These are phyloP conservation scores for Andrena praecox DNA, from an alignment of 2,888 invertebrate species.

Conservation along the genomic window DNA sequence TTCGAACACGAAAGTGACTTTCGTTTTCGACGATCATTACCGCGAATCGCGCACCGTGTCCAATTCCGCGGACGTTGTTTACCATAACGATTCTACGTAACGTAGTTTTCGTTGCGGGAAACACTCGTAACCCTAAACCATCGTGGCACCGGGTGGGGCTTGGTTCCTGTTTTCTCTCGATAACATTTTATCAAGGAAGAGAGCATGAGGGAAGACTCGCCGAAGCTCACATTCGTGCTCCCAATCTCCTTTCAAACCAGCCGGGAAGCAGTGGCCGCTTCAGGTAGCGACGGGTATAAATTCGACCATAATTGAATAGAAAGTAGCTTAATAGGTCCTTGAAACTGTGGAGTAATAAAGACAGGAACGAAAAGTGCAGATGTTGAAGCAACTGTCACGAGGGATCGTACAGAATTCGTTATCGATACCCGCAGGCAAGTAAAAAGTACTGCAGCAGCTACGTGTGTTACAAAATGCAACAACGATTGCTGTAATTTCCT, in stretches of 20 bases:
- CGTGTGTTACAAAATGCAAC: constrained; percentile 2
- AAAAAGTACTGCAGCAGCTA: background rate
- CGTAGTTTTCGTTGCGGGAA: constrained; percentile 26
- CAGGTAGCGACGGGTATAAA: background rate
- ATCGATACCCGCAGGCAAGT: background rate
- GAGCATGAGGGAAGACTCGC: background rate
- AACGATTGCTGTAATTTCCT: constrained; percentile 16
- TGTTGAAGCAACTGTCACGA: background rate
- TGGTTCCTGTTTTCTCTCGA: constrained; percentile 21
- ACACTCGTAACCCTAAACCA: constrained; percentile 14
- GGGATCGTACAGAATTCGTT: background rate
- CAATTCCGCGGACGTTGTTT: constrained; percentile 18
- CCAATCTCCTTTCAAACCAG: constrained; percentile 6
- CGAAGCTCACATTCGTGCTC: background rate
- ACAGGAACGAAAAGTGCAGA: background rate
- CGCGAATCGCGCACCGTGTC: constrained; percentile 58
- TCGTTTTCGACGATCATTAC: constrained; percentile 64
- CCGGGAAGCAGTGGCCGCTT: constrained; percentile 22
- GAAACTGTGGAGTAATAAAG: background rate
- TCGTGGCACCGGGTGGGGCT: background rate
- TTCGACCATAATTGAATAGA: constrained; percentile 25
- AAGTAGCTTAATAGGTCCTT: constrained; percentile 1
- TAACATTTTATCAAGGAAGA: background rate
- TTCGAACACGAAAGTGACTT: constrained; percentile 73
- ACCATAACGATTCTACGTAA: constrained; percentile 5